A percentile compares a stretch with the other conserved stretches of the same genome.
Evolutionary conservation across 2,113 vertebrate species (phyloP).

Genomic region (Tachuris rubrigastra): DNA sequence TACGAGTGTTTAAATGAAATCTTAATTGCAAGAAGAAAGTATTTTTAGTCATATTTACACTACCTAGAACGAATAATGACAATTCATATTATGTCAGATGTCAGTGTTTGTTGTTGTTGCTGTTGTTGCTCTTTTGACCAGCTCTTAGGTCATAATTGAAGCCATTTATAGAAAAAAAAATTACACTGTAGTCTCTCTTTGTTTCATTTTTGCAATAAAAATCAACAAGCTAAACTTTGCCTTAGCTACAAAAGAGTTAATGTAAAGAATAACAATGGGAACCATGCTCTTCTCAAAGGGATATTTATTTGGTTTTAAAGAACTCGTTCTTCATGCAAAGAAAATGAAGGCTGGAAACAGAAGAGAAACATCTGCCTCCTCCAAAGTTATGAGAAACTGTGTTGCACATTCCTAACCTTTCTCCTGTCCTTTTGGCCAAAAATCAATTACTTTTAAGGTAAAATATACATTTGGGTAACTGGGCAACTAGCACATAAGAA

Average conservation of each 20-base stretch:
- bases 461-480: slow-evolving; percentile 57
- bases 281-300: slow-evolving; percentile 41
- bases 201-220: neutral
- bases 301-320: slow-evolving; percentile 73
- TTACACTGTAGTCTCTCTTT: neutral
- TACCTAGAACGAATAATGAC: neutral
- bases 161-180: neutral
- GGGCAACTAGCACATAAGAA: slow-evolving; percentile 45
- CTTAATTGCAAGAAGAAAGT: slow-evolving; percentile 4
- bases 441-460: slow-evolving; percentile 68
- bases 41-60: slow-evolving; percentile 33
- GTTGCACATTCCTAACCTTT: slow-evolving; percentile 72
- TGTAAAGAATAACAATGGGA: slow-evolving; percentile 42
- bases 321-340: slow-evolving; percentile 68
- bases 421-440: slow-evolving; percentile 65
- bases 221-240: neutral
- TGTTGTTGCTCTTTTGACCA: neutral
- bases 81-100: neutral
- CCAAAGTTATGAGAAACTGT: slow-evolving; percentile 71
- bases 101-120: neutral
- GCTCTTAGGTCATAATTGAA: neutral
- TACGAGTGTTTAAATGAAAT: slow-evolving; percentile 7
- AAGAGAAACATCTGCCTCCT: slow-evolving; percentile 75
- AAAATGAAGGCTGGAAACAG: slow-evolving; percentile 74
- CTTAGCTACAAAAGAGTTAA: slow-evolving; percentile 42